Base-by-base conservation (phyloP, 2,797 vertebrate species). In the Threskiornis aethiopicus region DNA sequence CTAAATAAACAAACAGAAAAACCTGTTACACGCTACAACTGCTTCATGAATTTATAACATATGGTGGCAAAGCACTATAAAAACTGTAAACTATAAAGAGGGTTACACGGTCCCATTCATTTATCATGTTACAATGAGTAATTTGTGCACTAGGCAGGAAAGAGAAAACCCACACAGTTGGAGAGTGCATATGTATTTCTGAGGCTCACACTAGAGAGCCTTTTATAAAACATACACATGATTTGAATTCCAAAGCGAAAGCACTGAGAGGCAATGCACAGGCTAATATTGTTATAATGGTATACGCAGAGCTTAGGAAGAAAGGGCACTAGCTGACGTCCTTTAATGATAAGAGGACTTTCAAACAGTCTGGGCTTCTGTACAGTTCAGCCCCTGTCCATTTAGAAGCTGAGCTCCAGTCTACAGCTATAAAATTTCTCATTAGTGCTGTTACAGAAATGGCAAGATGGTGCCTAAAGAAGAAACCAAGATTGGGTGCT, bases 41-140 rank as follows among this genome's bases (percentile, higher is more conserved):
- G 96, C 96, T 97, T 90, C 96, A 96, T 95, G 94, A 92, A 87
- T 96, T 97, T 97, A 96, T 96, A 97, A 95, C 96, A 94, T 96
- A 93, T 86, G 97, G 94, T 67, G 42, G 88, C 66, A 94, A 95
- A 77, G 72, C 95, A 90, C 93, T 89, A 88, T 67, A 96, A 96
- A 97, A 97, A 71, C 59, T 86, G 91, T 96, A 97, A 96, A 89
- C 86, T 87, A 92, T 97, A 94, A 97, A 97, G 90, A 86, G 88
- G 94, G 94, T 92, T 96, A 93, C 91, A 78, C 59, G 89, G 89
- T 64, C 86, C 91, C 96, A 69, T 95, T 97, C 97, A 97, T 97
- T 97, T 97, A 98, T 98, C 97, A 98, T 89, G 92, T 97, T 97
- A 93, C 95, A 97, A 96, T 96, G 95, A 98, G 96, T 96, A 96